A percentile compares a stretch with the other conserved stretches of the same genome.
Evolutionary conservation across 2,113 vertebrate species (phyloP).

Genomic region (Albula goreensis): DNA sequence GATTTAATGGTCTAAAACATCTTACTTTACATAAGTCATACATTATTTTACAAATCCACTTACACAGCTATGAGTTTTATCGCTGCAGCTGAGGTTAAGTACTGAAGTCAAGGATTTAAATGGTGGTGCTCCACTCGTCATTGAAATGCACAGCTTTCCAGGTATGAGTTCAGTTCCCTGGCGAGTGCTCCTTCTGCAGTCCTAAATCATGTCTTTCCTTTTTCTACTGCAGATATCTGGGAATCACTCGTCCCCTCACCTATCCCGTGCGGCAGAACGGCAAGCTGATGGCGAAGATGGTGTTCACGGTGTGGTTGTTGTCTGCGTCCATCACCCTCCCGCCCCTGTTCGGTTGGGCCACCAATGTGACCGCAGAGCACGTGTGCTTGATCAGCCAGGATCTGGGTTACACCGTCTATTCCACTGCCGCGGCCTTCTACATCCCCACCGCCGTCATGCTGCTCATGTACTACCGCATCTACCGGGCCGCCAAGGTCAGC

Average conservation of each 20-base stretch:
- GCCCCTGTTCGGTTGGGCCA: constrained; percentile 82
- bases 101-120: too few species aligned
- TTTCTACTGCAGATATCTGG: constrained; percentile 73
- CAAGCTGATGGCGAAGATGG: constrained; percentile 84
- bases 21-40: too few species aligned
- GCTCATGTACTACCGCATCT: constrained; percentile 86
- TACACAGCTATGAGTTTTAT: too few species aligned
- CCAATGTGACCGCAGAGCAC: constrained; percentile 79
- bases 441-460: constrained; percentile 88
- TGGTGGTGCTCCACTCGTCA: too few species aligned
- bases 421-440: constrained; percentile 83
- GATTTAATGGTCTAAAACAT: too few species aligned
- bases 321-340: constrained; percentile 84
- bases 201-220: neutral
- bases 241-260: constrained; percentile 81
- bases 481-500: constrained; percentile 78
- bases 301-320: constrained; percentile 80
- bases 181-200: too few species aligned
- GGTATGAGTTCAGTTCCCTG: too few species aligned
- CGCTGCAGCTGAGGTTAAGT: too few species aligned
- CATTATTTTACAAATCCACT: too few species aligned
- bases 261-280: constrained; percentile 83
- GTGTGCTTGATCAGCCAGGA: constrained; percentile 86
- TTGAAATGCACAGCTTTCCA: too few species aligned
- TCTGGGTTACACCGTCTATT: constrained; percentile 85